Evolutionary conservation across 2,113 vertebrate species (phyloP), one percentile per base, ranked within the genome.

Genomic region (Lagopus muta): DNA sequence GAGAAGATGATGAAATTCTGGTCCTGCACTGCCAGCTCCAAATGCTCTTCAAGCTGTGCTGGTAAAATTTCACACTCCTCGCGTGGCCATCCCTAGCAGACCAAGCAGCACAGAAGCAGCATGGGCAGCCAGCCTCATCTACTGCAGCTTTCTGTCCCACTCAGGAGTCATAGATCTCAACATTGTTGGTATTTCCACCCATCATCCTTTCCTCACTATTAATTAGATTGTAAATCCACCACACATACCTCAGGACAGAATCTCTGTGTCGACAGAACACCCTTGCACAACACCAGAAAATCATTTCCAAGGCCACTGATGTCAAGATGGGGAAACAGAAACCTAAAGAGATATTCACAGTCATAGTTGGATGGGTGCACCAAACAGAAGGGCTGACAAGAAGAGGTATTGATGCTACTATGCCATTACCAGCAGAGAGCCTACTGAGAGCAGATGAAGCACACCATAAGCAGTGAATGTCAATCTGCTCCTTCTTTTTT

Each of bases 1-100:
- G 45, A 89, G 76, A 11, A 69, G 82, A 66, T 97, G 91, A 95
- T 3, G 57, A 91, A 95, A 95, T 77, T 43, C 85, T 3, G 11
- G 48, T 92, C 75, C 76, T 81, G 75, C 69, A 8, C 43, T 72
- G 52, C 69, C 2, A 5, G 43, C 82, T 95, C 57, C 5, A 14
- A 78, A 13, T 61, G 7, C 52, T 71, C 45, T 28, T 84, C 40
- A 30, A 90, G 77, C 57, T 62, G 70, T 0, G 1, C 71, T 84
- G 14, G 72, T 72, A 34, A 89, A 91, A 88, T 24, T 88, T 88
- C 32, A 7, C 27, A 5, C 16, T 88, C 43, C 47, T 75, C 38
- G 61, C 81, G 24, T 38, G 62, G 48, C 54, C 43, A 5, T 69
- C 40, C 30, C 21, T 0, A 2, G 57, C 32, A 47, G 52, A 58